Percentiles rank a stretch among this genome's conserved stretches.
These are phyloP conservation scores for Hirundo rustica DNA, from an alignment of 2,797 vertebrate genomes.

Conservation along the genomic window DNA sequence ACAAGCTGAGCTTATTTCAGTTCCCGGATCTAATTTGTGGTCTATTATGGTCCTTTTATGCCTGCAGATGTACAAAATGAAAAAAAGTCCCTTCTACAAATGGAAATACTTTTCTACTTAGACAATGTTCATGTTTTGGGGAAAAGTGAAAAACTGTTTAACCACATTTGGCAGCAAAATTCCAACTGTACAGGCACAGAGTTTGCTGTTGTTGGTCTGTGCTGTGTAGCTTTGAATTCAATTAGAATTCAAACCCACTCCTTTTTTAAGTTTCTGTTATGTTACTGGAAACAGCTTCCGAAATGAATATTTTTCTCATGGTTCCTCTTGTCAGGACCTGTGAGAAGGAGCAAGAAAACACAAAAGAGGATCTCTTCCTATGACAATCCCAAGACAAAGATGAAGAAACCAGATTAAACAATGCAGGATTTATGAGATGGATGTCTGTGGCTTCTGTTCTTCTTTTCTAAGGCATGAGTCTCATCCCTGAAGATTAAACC, in stretches of 20 bases:
- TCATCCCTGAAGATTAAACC: not conserved
- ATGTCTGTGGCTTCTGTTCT: not conserved
- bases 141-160: conserved; percentile 70
- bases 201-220: conserved; percentile 54
- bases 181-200: conserved; percentile 62
- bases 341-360: not conserved
- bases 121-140: conserved; percentile 69
- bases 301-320: conserved; percentile 18
- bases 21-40: conserved; percentile 73
- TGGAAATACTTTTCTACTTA: conserved; percentile 75
- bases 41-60: conserved; percentile 65
- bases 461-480: not conserved
- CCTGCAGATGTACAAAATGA: conserved; percentile 70
- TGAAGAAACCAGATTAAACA: not conserved
- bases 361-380: not conserved
- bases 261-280: conserved; percentile 28
- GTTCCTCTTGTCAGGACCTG: not conserved
- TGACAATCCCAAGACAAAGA: not conserved
- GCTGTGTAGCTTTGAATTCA: conserved; percentile 56
- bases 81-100: conserved; percentile 68
- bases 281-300: conserved; percentile 41
- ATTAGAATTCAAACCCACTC: conserved; percentile 50
- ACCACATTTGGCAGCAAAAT: conserved; percentile 66
- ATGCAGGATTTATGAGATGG: not conserved
- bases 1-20: conserved; percentile 66